Conservation (phyloP, 2,113 vertebrate genomes). For the Silurus glanis region DNA sequence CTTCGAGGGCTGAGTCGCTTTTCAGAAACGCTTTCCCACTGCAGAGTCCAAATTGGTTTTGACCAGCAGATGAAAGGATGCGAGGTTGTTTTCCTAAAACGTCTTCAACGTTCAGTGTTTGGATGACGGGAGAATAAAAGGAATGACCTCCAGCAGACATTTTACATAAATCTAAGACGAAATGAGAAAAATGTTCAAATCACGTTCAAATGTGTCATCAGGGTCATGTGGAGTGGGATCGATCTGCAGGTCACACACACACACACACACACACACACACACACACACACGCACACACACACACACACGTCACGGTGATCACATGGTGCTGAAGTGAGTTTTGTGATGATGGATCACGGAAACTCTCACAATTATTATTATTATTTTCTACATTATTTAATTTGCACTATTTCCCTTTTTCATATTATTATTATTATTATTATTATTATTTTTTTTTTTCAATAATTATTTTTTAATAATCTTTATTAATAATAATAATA, state of each 20-base stretch:
- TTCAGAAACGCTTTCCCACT: neutral
- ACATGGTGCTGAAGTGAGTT: neutral
- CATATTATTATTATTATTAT: neutral
- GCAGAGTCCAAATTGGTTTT: neutral
- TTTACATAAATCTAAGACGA: neutral
- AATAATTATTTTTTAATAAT: neutral
- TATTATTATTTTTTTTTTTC: neutral
- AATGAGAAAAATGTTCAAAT: neutral
- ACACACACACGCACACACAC: neutral
- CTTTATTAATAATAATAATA: neutral
- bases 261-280: neutral
- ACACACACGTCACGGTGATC: neutral
- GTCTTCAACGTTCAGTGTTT: neutral
- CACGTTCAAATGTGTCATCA: neutral
- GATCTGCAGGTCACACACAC: neutral
- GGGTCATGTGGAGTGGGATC: neutral
- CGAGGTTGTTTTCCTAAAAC: neutral
- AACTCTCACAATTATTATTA: neutral
- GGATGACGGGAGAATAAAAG: neutral
- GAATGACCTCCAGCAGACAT: neutral
- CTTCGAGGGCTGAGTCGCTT: neutral
- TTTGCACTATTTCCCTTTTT: too few relatives aligned
- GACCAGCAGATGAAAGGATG: constrained; percentile 4
- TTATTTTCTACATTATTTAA: neutral
- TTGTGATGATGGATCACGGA: neutral